These are phyloP conservation scores for Eupelmus urozonus DNA, from an alignment of 2,888 invertebrate species.

Conservation along the genomic window DNA sequence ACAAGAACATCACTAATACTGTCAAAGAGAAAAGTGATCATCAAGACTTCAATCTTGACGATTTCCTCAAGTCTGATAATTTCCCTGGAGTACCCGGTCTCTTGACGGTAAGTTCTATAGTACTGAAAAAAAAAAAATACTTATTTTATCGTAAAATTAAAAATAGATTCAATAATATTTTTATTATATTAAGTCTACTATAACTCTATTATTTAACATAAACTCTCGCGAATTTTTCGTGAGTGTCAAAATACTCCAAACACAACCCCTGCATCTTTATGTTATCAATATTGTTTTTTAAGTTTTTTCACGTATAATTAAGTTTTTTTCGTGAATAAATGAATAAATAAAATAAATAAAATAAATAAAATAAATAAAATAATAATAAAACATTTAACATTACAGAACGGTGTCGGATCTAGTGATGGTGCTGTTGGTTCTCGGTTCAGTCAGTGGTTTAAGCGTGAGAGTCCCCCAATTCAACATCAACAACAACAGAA, in stretches of 20 bases:
- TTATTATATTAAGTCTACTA: too few relatives aligned
- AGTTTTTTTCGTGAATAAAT: too few relatives aligned
- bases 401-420: conserved; percentile 83
- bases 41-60: conserved; percentile 88
- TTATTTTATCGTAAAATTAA: too few relatives aligned
- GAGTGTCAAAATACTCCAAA: too few relatives aligned
- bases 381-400: conserved; percentile 74
- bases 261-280: too few relatives aligned
- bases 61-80: conserved; percentile 89
- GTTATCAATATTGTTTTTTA: too few relatives aligned
- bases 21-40: conserved; percentile 57
- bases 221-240: too few relatives aligned
- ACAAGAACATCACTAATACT: too few relatives aligned
- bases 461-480: conserved; percentile 81
- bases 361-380: too few relatives aligned
- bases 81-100: conserved; percentile 87
- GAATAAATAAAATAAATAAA: too few relatives aligned
- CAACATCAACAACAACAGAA: conserved; percentile 44
- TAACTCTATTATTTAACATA: too few relatives aligned
- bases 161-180: conserved; percentile 16
- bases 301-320: too few relatives aligned
- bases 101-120: conserved; percentile 80
- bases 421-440: conserved; percentile 81
- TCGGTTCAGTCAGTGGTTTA: conserved; percentile 90
- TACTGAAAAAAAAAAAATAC: background rate